phyloP scores from a whole-genome alignment of 2,888 invertebrate species.

The Cheilosia scutellata region DNA sequence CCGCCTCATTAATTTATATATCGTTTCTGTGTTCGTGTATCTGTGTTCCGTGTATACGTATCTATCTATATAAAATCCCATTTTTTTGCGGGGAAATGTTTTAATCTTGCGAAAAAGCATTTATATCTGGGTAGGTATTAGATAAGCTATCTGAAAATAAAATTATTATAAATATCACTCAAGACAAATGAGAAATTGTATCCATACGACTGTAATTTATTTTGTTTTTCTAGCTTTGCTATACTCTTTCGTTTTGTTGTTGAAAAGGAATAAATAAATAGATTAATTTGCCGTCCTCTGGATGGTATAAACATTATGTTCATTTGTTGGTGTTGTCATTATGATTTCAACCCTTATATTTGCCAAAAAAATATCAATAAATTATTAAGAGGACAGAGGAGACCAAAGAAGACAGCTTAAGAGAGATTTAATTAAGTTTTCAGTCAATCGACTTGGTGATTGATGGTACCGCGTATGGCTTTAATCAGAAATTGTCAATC shows the following conservation, averaged over 20 bases:
- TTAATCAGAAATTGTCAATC: slow-evolving; percentile 40
- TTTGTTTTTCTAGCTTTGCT: not conserved
- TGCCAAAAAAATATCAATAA: no score
- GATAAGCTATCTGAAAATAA: slow-evolving; percentile 26
- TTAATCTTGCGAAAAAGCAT: slow-evolving; percentile 3
- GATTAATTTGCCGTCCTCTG: no score
- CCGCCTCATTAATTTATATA: no score
- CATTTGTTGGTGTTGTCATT: no score
- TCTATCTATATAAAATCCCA: no score
- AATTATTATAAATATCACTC: slow-evolving; percentile 19
- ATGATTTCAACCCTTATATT: no score
- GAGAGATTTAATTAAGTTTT: slow-evolving; percentile 49
- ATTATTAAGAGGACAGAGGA: slow-evolving; percentile 8
- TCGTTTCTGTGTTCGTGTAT: no score
- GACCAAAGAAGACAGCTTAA: not conserved
- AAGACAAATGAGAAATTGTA: slow-evolving; percentile 3
- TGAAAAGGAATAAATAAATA: no score
- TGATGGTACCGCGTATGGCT: slow-evolving; percentile 30
- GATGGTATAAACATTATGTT: no score
- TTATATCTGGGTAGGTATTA: not conserved
- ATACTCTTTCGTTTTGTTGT: no score
- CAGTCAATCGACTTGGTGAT: slow-evolving; percentile 53
- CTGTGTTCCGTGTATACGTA: no score
- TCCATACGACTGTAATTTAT: not conserved
- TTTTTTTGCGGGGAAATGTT: not conserved